phyloP scores from a whole-genome alignment of 2,888 invertebrate genomes.

The Steromphala cineraria region DNA sequence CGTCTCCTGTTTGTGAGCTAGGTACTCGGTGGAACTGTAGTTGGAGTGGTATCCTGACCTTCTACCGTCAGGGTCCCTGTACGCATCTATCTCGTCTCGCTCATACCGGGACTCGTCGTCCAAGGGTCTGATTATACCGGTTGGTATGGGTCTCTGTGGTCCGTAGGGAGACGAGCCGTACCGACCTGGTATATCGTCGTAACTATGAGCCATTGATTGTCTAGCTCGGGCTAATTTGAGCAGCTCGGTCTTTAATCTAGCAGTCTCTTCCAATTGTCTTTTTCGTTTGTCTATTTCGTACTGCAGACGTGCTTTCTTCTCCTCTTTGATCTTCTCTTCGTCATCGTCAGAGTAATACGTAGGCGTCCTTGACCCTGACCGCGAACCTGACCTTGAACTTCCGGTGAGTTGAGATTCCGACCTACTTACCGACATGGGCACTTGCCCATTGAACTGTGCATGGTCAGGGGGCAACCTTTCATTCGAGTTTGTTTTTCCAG shows the following conservation, averaged over 20 bases:
- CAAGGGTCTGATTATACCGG: slow-evolving; percentile 72
- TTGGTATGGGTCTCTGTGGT: slow-evolving; percentile 54
- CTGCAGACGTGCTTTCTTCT: slow-evolving; percentile 79
- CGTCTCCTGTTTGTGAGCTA: slow-evolving; percentile 73
- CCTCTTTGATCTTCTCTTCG: slow-evolving; percentile 78
- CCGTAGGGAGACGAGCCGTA: slow-evolving; percentile 37
- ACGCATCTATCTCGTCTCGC: slow-evolving; percentile 38
- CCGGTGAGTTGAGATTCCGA: slow-evolving; percentile 46
- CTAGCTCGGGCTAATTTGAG: slow-evolving; percentile 69
- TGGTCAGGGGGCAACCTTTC: slow-evolving; percentile 37
- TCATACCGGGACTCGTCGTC: slow-evolving; percentile 63
- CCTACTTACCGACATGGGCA: slow-evolving; percentile 42
- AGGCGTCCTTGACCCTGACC: slow-evolving; percentile 35
- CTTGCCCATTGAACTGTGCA: slow-evolving; percentile 19
- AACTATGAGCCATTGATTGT: slow-evolving; percentile 65
- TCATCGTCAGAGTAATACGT: slow-evolving; percentile 74
- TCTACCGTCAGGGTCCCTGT: slow-evolving; percentile 33
- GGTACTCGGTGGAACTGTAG: slow-evolving; percentile 72
- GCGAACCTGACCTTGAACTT: slow-evolving; percentile 12
- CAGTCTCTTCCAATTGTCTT: slow-evolving; percentile 79
- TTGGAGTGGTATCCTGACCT: slow-evolving; percentile 40
- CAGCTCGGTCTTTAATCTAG: slow-evolving; percentile 77
- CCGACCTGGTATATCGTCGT: slow-evolving; percentile 63
- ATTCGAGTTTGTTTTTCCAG: slow-evolving; percentile 48
- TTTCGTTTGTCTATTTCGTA: slow-evolving; percentile 81